Conservation (phyloP, 1,140 invertebrate species). For the Leptinotarsa lineolata region DNA sequence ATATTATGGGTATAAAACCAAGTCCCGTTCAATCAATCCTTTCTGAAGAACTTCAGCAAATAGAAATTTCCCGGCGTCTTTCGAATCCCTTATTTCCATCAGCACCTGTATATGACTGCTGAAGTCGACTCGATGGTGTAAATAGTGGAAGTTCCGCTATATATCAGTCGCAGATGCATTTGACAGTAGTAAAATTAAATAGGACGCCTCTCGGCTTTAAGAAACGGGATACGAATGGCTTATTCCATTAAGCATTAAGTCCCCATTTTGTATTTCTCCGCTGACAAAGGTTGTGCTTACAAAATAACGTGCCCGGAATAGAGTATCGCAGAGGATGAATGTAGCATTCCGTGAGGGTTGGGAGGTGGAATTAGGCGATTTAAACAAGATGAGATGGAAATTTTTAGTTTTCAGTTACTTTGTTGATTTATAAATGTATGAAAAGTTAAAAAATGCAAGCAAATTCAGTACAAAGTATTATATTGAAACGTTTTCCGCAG, state of each 20-base stretch:
- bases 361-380: slow-evolving; percentile 5
- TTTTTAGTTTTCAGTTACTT: too few relatives aligned
- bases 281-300: slow-evolving; percentile 42
- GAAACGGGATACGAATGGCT: slow-evolving; percentile 38
- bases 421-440: too few relatives aligned
- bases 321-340: slow-evolving; percentile 33
- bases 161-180: slow-evolving; percentile 42
- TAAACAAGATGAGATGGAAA: too few relatives aligned
- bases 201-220: slow-evolving; percentile 35
- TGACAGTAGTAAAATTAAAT: slow-evolving; percentile 43
- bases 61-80: slow-evolving; percentile 6
- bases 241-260: slow-evolving; percentile 36
- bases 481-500: too few relatives aligned
- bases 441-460: too few relatives aligned
- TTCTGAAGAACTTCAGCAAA: background rate
- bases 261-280: slow-evolving; percentile 40
- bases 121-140: slow-evolving; percentile 25
- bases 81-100: slow-evolving; percentile 16
- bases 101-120: slow-evolving; percentile 26
- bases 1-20: background rate
- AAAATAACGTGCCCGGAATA: slow-evolving; percentile 41
- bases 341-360: background rate
- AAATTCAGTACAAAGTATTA: too few relatives aligned
- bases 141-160: slow-evolving; percentile 41
- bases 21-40: background rate